A percentile compares a stretch with the other conserved stretches of the same genome.
These are phyloP conservation scores for Zeus faber DNA, from an alignment of 2,113 vertebrate species.

Conservation along the genomic window DNA sequence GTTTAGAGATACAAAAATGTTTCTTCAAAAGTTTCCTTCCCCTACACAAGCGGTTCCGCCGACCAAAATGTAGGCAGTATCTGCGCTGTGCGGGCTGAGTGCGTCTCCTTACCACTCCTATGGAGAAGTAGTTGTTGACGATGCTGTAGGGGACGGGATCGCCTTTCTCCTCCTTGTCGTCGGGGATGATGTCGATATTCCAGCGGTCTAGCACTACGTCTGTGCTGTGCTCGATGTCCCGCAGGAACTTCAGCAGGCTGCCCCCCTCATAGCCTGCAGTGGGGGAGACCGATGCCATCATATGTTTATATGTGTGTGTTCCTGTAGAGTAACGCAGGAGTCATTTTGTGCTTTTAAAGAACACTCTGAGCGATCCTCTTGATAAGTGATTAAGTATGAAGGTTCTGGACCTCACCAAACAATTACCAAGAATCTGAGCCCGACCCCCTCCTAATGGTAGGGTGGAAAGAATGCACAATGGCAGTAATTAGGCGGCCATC, in stretches of 20 bases:
- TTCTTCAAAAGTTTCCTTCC: no score
- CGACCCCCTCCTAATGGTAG: background rate
- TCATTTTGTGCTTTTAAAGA: no score
- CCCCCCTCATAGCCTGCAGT: constrained; percentile 91
- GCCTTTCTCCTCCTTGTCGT: constrained; percentile 82
- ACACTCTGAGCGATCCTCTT: no score
- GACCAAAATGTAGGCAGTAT: no score
- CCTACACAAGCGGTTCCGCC: no score
- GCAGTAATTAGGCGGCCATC: constrained; percentile 18
- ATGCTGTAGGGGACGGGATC: constrained; percentile 90
- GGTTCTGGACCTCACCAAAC: background rate
- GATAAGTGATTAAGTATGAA: no score
- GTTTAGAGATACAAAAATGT: no score
- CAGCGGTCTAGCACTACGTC: constrained; percentile 92
- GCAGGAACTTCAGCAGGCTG: constrained; percentile 89
- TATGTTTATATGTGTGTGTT: no score
- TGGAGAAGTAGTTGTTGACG: constrained; percentile 97
- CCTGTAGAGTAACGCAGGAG: no score
- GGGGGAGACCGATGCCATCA: no score
- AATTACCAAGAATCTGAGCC: no score
- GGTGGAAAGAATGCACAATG: constrained; percentile 10
- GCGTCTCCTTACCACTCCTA: constrained; percentile 86
- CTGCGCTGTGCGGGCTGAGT: background rate
- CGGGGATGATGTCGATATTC: constrained; percentile 86
- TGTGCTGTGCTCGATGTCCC: constrained; percentile 92